Base-by-base conservation (phyloP, 1,140 invertebrate genomes). In the Amyelois transitella region DNA sequence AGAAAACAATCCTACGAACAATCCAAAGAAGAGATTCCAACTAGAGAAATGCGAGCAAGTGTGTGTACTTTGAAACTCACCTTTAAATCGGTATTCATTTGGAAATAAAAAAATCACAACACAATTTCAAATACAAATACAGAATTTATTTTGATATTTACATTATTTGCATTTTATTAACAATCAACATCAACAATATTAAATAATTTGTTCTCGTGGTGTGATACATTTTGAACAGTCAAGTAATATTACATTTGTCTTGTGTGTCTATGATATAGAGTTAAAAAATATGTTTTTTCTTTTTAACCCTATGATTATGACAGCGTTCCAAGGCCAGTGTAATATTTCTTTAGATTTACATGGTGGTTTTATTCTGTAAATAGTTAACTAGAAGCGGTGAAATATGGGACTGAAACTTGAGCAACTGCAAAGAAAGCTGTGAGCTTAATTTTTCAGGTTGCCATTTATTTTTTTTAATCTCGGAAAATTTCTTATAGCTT, bases 141-240 rank as follows among this genome's bases (percentile, higher is more conserved):
- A 89, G 88, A 89, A 86, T 89, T 89, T 89, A 89, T 89, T 89
- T 89, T 87, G 88, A 83, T 89, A 89, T 89, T 89, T 89, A 89
- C 88, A 89, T 88, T 89, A 89, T 89, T 89, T 89, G 87, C 87
- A 89, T 88, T 89, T 88, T 88, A 88, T 89, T 88, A 89, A 89
- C 88, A 89, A 89, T 89, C 86, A 89, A 89, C 88, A 89, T 89
- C 87, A 89, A 89, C 88, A 89, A 89, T 88, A 86, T 88, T 89
- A 87, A 88, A 89, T 88, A 88, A 83, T 86, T 88, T 85, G 77
- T 87, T 78, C 72, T 84, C 63, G 80, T 85, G 81, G 77, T 84
- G 80, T 86, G 81, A 86, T 81, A 86, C 63, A 79, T 77, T 76
- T 80, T 62, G 72, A 86, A 84, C 82, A 83, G 76, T 81, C 76